A percentile compares a stretch with the other conserved stretches of the same genome.
phyloP scores from a whole-genome alignment of 2,113 vertebrate genomes.

The Pollimyrus isidori region DNA sequence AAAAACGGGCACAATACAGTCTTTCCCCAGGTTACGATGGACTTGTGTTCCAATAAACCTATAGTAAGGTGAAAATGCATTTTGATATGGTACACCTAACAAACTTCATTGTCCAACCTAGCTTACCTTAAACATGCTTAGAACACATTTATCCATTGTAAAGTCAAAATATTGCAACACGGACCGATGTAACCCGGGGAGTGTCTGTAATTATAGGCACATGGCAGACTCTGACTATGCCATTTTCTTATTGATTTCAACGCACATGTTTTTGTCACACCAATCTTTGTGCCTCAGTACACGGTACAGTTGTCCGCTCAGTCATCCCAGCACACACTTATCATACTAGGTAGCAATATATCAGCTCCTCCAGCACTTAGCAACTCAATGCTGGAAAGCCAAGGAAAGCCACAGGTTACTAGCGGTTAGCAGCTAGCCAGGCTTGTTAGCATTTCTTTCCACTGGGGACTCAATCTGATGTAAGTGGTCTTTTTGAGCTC shows the following conservation, averaged over 20 bases:
- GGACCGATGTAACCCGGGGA: no score
- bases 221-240: background rate
- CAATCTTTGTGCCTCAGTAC: background rate
- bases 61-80: no score
- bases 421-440: background rate
- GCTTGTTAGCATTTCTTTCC: background rate
- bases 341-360: background rate
- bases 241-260: background rate
- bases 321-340: background rate
- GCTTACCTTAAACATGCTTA: no score
- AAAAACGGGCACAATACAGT: background rate
- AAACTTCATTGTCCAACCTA: no score
- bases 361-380: background rate
- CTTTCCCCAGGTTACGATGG: no score
- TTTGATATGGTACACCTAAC: no score
- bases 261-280: background rate
- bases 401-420: background rate
- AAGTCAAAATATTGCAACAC: no score
- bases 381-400: background rate
- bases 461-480: background rate
- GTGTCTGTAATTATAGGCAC: background rate
- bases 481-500: background rate
- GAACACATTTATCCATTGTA: no score
- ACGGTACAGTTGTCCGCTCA: background rate
- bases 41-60: no score